Base-by-base conservation (phyloP, 2,113 vertebrate species). In the Coreoperca whiteheadi region DNA sequence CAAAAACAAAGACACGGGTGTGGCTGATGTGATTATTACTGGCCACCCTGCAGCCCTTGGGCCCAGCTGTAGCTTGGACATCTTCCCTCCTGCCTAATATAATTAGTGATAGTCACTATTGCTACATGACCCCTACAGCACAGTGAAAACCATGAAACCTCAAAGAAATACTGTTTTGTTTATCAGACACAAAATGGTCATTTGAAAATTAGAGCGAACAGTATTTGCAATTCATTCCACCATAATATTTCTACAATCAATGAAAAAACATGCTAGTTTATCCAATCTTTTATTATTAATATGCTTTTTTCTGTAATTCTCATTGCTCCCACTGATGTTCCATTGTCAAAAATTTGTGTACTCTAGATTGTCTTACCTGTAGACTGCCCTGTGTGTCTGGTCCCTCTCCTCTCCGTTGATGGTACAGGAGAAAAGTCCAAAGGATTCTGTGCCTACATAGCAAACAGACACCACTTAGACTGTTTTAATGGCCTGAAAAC, bases 351-450 rank as follows among this genome's bases (percentile, higher is more conserved):
- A 79, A 48, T n/a, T 8, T 50, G 32, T 61, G 53, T n/a, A 14
- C 57, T 39, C 15, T 48, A 12, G 20, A 10, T 23, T n/a, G 23
- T 72, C 88, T 91, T 83, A 96, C 96, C 95, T 95, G 91, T 96
- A 96, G 46, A 99, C 98, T 0, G 98, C 98, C 7, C 98, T 96
- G 82, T 99, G 98, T 4, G 97, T 99, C 90, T 99, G 98, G 78
- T 99, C 98, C 81, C 96, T 93, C 89, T 99, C 97, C 88, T 98
- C 97, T 1, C 98, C 98, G 0, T 98, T 97, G 83, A 99, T 96
- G 87, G 95, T 93, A 87, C 98, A 99, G 9, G 98, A 99, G 82
- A 99, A 99, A 54, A 99, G 96, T 65, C 97, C 98, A 34, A 99
- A 99, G n/a, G 98, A 99, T 89, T 99, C 98, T 0, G 98, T 99